phyloP scores from a whole-genome alignment of 2,113 vertebrate genomes.

The Rallus limicola region DNA sequence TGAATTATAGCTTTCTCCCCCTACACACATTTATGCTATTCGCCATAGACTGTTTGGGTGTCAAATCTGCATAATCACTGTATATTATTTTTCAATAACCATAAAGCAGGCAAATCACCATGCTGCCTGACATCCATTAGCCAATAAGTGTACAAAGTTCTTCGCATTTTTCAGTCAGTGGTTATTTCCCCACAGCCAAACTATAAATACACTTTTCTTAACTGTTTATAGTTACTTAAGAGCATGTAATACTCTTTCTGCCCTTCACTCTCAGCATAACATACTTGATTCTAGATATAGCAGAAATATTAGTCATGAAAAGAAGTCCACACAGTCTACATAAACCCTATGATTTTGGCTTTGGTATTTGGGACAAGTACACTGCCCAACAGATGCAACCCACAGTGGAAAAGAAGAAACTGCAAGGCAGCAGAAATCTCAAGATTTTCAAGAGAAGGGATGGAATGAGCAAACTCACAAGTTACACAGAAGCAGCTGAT shows the following conservation, averaged over 20 bases:
- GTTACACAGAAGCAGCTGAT: neutral
- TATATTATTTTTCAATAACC: constrained; percentile 70
- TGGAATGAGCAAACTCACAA: neutral
- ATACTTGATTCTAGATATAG: neutral
- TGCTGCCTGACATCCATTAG: constrained; percentile 45
- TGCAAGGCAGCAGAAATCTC: neutral
- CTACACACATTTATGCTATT: constrained; percentile 9
- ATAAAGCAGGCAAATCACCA: constrained; percentile 61
- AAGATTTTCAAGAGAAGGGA: neutral
- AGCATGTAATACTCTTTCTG: neutral
- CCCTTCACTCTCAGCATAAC: neutral
- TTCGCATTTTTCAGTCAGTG: constrained; percentile 37
- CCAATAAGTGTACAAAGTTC: constrained; percentile 55
- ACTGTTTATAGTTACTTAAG: constrained; percentile 14
- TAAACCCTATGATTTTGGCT: neutral
- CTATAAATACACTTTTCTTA: constrained; percentile 55
- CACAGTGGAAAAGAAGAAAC: neutral
- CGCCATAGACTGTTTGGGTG: constrained; percentile 48
- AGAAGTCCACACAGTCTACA: neutral
- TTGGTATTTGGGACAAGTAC: neutral
- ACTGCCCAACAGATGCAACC: neutral
- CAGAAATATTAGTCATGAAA: neutral
- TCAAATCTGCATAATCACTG: constrained; percentile 64
- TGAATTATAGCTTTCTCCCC: constrained; percentile 43
- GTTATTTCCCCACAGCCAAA: constrained; percentile 39